Conservation (phyloP, 2,797 vertebrate species). For the Onychomys arenicola region DNA sequence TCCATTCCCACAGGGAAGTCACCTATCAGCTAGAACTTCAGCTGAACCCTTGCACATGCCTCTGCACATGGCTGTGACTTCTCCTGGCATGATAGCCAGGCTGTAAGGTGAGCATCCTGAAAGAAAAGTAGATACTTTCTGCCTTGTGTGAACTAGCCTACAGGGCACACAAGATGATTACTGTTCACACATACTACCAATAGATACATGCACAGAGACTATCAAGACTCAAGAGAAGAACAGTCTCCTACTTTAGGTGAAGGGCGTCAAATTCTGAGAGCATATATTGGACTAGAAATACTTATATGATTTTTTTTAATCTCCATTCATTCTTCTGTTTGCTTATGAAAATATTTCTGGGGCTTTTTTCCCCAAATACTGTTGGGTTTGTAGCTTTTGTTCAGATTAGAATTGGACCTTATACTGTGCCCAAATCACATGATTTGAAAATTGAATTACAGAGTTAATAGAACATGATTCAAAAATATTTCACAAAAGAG, state of each 20-base stretch:
- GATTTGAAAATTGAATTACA: not conserved
- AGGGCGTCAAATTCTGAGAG: not conserved
- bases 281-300: not conserved
- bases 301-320: not conserved
- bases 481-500: conserved; percentile 37
- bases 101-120: not conserved
- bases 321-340: not conserved
- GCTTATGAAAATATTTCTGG: not conserved
- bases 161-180: not conserved
- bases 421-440: not conserved
- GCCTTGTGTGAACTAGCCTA: not conserved
- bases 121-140: not conserved
- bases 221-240: not conserved
- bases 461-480: not conserved
- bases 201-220: not conserved
- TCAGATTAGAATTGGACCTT: not conserved
- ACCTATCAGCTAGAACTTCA: not conserved
- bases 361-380: not conserved
- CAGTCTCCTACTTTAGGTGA: not conserved
- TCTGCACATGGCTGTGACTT: not conserved
- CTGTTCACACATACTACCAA: not conserved
- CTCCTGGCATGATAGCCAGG: not conserved
- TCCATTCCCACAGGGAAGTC: not conserved
- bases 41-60: not conserved
- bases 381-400: not conserved